Base-by-base conservation (phyloP, 2,888 invertebrate species). In the Ophion costatus region DNA sequence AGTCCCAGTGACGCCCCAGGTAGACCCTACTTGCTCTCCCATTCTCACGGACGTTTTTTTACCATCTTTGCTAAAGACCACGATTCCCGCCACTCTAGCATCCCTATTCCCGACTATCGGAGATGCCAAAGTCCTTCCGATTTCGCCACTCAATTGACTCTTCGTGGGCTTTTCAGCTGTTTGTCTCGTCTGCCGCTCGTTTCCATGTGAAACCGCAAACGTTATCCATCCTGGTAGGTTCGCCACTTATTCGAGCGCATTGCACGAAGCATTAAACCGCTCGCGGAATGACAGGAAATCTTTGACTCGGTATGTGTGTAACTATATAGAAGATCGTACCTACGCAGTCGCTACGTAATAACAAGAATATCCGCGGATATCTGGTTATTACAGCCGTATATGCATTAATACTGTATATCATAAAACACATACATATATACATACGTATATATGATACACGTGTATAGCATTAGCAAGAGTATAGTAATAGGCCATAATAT, bases 361-460 rank as follows among this genome's bases (percentile, higher is more conserved):
- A 67, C 38, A 57, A 70, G 63, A 74, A 75, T 51, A 83, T 83
- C 75, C 61, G 29, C 57, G 70, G 74, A 42, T 64, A 75, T 75
- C 75, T 70, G 57, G 64, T 80, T 71, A 80, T 83, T 82, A 82
- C 45, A 73, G 78, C 56, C 59, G 24, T 64, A 51, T 56, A 64
- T 57, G 67, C 38, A 42, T 42, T 20, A 33, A 45, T 51, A 45
- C 33, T 71, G 56, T 57, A 76, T 22, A 70, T 61, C 73, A 57
- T 66, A 71, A 66, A 83, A 42, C 14, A 38, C 9, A 33, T 22
- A 70, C 33, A 82, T 64, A 14, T 42, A 38, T 33, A 61, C 57
- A 45, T 29, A 29, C 29, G 66, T 69, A 59, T 29, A 29, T 29
- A 4, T 4, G 71, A 66, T 57, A 77, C 76, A 22, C 59, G 69